Conservation (phyloP, 2,797 vertebrate species). For the Crocidura indochinensis region DNA sequence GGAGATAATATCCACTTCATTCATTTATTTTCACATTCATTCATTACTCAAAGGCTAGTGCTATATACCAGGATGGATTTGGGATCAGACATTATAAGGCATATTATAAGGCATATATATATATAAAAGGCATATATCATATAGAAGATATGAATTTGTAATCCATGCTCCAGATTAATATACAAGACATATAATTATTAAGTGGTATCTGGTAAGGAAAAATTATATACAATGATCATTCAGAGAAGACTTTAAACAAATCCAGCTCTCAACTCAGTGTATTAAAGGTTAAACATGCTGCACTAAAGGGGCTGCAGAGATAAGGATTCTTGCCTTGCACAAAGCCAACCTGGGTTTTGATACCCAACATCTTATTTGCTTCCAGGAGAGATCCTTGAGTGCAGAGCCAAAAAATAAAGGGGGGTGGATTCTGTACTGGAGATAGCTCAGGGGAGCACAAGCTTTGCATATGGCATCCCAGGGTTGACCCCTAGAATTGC, state of each 20-base stretch:
- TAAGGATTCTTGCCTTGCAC: no score
- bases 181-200: not conserved
- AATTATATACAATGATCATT: not conserved
- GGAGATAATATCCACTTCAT: not conserved
- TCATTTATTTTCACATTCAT: not conserved
- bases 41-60: not conserved
- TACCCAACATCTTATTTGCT: no score
- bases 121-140: no score
- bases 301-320: no score
- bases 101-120: no score
- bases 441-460: no score
- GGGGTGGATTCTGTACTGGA: no score
- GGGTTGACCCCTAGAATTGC: no score
- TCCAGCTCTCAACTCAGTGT: not conserved
- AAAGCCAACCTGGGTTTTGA: no score
- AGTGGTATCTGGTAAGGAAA: not conserved
- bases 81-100: constrained; percentile 45
- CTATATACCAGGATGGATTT: not conserved
- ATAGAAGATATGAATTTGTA: not conserved
- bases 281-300: not conserved
- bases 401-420: no score
- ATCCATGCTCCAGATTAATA: constrained; percentile 22
- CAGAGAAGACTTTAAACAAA: constrained; percentile 29
- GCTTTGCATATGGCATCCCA: no score
- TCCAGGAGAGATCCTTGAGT: no score